Conservation (phyloP, 2,797 vertebrate genomes). For the Poecilia wingei region DNA sequence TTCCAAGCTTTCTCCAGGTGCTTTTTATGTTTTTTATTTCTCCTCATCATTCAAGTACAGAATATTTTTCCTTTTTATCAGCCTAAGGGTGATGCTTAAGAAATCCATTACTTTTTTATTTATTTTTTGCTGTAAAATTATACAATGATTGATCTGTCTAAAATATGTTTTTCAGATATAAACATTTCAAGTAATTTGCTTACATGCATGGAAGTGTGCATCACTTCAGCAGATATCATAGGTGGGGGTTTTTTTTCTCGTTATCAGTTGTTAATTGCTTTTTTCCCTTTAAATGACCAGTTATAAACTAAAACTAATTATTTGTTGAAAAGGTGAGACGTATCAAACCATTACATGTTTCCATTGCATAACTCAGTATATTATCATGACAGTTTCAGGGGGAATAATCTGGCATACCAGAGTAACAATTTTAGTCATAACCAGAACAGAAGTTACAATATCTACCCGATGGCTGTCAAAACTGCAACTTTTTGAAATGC, state of each 20-base stretch:
- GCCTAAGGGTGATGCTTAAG: background rate
- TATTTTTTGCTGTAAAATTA: background rate
- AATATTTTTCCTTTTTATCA: background rate
- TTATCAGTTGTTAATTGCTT: background rate
- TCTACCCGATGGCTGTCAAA: background rate
- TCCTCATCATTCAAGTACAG: background rate
- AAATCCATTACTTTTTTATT: background rate
- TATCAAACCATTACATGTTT: background rate
- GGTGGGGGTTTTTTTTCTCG: background rate
- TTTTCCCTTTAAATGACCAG: background rate
- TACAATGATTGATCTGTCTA: background rate
- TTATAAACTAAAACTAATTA: background rate
- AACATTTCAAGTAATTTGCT: background rate
- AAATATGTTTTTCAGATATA: background rate
- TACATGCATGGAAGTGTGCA: background rate
- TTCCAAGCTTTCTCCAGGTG: background rate
- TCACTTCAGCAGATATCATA: background rate
- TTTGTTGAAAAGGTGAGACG: background rate
- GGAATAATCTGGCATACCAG: background rate
- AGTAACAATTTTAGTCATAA: background rate
- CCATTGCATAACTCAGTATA: background rate
- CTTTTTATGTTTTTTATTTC: background rate
- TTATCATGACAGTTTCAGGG: background rate
- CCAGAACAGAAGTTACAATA: background rate
- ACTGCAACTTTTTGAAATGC: background rate